Evolutionary conservation across 2,888 invertebrate genomes (phyloP), one percentile per base, ranked within the genome.

Genomic region (Hemistola chrysoprasaria): DNA sequence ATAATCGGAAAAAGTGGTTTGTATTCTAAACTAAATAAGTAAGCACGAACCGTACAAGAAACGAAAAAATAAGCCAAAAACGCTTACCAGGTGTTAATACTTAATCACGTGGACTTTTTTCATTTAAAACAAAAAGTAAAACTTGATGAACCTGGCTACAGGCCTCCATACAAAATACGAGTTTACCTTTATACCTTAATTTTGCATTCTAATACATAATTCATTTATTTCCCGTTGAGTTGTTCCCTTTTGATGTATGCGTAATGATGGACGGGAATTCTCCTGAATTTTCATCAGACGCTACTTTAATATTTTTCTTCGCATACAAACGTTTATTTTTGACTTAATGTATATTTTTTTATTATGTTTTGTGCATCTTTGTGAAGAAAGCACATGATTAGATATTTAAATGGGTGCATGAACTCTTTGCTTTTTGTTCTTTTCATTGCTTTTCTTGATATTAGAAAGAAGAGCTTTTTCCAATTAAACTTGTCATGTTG

Each of bases 161-260:
- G 30, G 29, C 36, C 4, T n/a, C 4, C 16, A 16, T 16, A 16
- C 16, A 16, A 16, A 16, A 16, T 16, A 16, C 16, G 16, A n/a
- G n/a, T n/a, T n/a, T n/a, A n/a, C n/a, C 37, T 34, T 40, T 45
- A 49, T 51, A 43, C 46, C 51, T 47, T 50, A 48, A 55, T 55
- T 55, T 55, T 47, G 48, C 52, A 52, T 50, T 43, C 50, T 48
- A 46, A 52, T 55, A 47, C 41, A 55, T 55, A 49, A 55, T 55
- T 55, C 52, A 55, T 52, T 50, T 51, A 47, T 50, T 54, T 55
- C 41, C 44, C 40, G 36, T 32, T 41, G 38, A 40, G 47, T 36
- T 22, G 31, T 29, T 25, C 28, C 45, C 44, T 40, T 41, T 45
- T 51, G 54, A 54, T 54, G 54, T 52, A 46, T 50, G 52, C 43